phyloP scores from a whole-genome alignment of 2,888 invertebrate genomes.

The Cyclophora punctaria region DNA sequence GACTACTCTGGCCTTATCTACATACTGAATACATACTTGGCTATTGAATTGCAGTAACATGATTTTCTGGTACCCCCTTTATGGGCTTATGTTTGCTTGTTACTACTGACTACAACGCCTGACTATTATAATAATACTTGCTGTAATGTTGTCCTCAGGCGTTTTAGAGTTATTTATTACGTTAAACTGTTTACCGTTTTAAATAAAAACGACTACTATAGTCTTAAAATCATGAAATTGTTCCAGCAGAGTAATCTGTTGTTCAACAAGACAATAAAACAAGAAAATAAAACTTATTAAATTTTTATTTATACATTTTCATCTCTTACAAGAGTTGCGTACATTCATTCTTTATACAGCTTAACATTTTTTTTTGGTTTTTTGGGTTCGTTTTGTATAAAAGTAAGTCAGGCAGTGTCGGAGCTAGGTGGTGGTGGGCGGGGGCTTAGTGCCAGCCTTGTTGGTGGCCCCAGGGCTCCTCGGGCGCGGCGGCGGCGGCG shows the following conservation, averaged over 20 bases:
- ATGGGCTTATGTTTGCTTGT: no score
- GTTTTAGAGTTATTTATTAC: no score
- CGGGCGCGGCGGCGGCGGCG: conserved; percentile 63
- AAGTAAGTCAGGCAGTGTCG: conserved; percentile 51
- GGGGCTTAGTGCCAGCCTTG: conserved; percentile 60
- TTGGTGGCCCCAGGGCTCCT: conserved; percentile 54
- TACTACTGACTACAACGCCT: no score
- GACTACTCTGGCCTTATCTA: no score
- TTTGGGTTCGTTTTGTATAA: conserved; percentile 58
- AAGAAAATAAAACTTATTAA: conserved; percentile 42
- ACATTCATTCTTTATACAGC: conserved; percentile 60
- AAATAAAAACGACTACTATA: no score
- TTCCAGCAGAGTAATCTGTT: no score
- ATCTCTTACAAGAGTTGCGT: conserved; percentile 59
- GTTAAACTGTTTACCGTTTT: no score
- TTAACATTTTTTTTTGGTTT: conserved; percentile 52
- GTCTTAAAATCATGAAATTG: no score
- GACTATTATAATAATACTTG: neutral
- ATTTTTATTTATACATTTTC: conserved; percentile 62
- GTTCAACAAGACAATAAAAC: conserved; percentile 19
- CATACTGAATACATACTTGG: no score
- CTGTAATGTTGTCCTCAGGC: no score
- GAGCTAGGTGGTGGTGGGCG: conserved; percentile 36
- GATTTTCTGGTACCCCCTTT: no score
- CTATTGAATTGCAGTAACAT: no score